A percentile compares a stretch with the other conserved stretches of the same genome.
Evolutionary conservation across 2,888 invertebrate genomes (phyloP).

Genomic region (Leucoma salicis): DNA sequence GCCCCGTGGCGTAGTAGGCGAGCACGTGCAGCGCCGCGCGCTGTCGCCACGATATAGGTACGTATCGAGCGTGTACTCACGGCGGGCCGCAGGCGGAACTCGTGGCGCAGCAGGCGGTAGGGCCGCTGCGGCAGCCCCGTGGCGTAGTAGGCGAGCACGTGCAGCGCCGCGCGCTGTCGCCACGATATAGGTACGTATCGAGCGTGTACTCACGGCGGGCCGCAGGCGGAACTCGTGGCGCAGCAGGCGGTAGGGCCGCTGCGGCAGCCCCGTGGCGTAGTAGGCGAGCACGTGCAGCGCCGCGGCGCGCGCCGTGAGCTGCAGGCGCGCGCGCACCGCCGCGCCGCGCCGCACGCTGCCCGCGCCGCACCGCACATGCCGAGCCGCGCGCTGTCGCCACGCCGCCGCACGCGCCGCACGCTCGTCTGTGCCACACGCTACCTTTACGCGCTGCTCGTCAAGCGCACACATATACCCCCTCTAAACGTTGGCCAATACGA

Average conservation of each 20-base stretch:
- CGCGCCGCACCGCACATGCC: constrained; percentile 41
- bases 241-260: constrained; percentile 67
- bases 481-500: too few relatives aligned
- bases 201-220: constrained; percentile 46
- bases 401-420: constrained; percentile 53
- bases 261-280: constrained; percentile 41
- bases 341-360: constrained; percentile 30
- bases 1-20: too few relatives aligned
- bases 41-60: too few relatives aligned
- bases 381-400: constrained; percentile 43
- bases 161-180: constrained; percentile 43
- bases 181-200: too few relatives aligned
- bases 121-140: constrained; percentile 54
- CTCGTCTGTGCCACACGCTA: constrained; percentile 50
- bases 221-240: constrained; percentile 61
- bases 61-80: constrained; percentile 49
- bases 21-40: too few relatives aligned
- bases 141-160: constrained; percentile 42
- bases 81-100: constrained; percentile 52
- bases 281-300: constrained; percentile 45
- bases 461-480: too few relatives aligned
- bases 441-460: background rate
- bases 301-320: constrained; percentile 51
- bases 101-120: constrained; percentile 66
- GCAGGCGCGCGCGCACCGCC: constrained; percentile 39